Conservation (phyloP, 2,113 vertebrate species). For the Lynx canadensis region DNA sequence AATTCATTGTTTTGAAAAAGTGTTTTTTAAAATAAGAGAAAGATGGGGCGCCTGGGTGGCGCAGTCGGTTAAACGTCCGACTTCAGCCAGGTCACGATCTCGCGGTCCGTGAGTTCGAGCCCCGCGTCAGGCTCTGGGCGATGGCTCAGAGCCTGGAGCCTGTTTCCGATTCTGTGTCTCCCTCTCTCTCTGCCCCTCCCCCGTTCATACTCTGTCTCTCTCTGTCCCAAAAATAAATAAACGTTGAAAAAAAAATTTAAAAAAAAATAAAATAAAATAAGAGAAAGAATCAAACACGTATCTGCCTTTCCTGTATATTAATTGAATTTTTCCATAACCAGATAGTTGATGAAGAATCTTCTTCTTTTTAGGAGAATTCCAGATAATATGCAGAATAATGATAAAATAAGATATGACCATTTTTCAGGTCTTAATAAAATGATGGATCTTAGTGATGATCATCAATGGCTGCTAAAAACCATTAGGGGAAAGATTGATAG, state of each 20-base stretch:
- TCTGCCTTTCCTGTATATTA: constrained; percentile 1
- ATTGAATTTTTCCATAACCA: constrained; percentile 20
- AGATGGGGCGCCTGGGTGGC: no score
- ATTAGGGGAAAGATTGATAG: background rate
- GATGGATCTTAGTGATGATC: background rate
- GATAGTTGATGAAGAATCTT: background rate
- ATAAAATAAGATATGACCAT: constrained; percentile 7
- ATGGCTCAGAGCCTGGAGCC: no score
- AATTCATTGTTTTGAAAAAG: background rate
- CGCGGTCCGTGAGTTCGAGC: no score
- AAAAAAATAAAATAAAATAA: no score
- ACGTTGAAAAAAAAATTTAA: no score
- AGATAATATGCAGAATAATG: constrained; percentile 22
- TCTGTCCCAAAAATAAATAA: no score
- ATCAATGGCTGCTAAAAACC: constrained; percentile 7
- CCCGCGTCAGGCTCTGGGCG: no score
- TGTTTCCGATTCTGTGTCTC: no score
- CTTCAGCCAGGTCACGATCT: no score
- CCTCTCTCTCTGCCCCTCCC: no score
- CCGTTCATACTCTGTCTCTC: no score
- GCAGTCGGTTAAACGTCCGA: no score
- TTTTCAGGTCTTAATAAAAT: constrained; percentile 44
- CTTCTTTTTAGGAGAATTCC: constrained; percentile 21
- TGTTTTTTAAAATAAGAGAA: background rate
- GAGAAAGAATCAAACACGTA: background rate